These are phyloP conservation scores for Dicerorhinus sumatrensis DNA, from an alignment of 2,113 vertebrate species.

Conservation along the genomic window DNA sequence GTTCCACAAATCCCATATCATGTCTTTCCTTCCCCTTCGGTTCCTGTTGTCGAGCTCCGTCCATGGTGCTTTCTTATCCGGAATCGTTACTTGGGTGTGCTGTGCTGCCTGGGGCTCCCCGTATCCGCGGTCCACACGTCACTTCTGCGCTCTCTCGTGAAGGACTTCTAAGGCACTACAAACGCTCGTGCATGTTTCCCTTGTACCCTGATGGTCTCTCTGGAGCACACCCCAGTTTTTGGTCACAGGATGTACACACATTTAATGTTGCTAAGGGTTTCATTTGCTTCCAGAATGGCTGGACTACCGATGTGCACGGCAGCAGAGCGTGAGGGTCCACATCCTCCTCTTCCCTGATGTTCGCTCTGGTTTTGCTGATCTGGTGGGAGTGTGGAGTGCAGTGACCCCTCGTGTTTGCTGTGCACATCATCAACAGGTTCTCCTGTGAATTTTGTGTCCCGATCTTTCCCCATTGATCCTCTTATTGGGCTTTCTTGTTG, in stretches of 20 bases:
- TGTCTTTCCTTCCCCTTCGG: fast-evolving
- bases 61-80: not conserved
- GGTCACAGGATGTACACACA: not conserved
- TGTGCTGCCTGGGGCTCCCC: not conserved
- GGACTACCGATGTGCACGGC: fast-evolving
- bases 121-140: fast-evolving
- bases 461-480: not conserved
- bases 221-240: not conserved
- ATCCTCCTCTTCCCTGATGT: not conserved
- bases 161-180: not conserved
- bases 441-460: too few relatives aligned
- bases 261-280: not conserved
- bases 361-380: not conserved
- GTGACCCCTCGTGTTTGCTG: not conserved
- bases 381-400: not conserved
- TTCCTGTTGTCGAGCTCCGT: not conserved
- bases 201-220: not conserved
- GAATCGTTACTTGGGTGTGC: fast-evolving
- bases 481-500: not conserved
- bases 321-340: fast-evolving
- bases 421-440: not conserved
- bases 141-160: not conserved
- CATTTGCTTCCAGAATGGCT: not conserved
- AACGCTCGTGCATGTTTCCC: not conserved
- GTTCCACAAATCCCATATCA: not conserved